phyloP scores from a whole-genome alignment of 1,140 invertebrate genomes.

The Conus ventricosus region DNA sequence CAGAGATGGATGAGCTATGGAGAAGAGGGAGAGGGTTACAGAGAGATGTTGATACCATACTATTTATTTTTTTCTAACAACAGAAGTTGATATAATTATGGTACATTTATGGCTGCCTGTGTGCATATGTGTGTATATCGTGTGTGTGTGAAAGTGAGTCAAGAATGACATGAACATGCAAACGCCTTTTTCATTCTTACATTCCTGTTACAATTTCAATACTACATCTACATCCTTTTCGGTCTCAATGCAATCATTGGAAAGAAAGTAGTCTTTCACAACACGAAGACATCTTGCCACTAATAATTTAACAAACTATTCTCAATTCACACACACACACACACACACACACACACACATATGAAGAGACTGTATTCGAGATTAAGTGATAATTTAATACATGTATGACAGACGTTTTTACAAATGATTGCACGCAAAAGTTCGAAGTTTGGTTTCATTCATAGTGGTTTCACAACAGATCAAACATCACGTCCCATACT shows the following conservation, averaged over 20 bases:
- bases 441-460: neutral
- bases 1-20: neutral
- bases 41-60: neutral
- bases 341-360: neutral
- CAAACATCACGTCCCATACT: neutral
- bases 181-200: too few relatives aligned
- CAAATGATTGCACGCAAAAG: neutral
- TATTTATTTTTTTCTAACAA: too few relatives aligned
- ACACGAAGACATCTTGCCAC: too few relatives aligned
- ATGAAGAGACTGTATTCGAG: neutral
- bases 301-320: neutral
- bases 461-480: neutral
- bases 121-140: neutral
- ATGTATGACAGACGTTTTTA: neutral
- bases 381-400: constrained; percentile 9
- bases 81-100: too few relatives aligned
- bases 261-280: too few relatives aligned
- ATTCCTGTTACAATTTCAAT: too few relatives aligned
- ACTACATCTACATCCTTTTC: too few relatives aligned
- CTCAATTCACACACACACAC: neutral
- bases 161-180: too few relatives aligned
- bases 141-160: neutral
- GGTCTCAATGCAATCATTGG: too few relatives aligned
- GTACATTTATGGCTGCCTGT: constrained; percentile 3
- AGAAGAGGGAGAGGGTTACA: neutral